Evolutionary conservation across 2,888 invertebrate genomes (phyloP).

Genomic region (Eubasilissa splendida): DNA sequence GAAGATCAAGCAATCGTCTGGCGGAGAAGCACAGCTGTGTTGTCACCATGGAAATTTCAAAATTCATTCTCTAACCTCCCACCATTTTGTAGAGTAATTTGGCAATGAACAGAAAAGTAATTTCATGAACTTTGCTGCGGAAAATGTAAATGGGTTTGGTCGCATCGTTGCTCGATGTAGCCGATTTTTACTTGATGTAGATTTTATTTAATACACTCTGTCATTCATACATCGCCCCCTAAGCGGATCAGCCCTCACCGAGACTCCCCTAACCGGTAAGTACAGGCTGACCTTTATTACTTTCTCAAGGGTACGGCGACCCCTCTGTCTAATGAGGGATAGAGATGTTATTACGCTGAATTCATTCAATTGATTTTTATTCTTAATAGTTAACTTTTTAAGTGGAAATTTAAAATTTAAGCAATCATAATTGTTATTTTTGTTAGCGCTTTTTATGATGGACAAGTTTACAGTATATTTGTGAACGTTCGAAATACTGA

Average conservation of each 20-base stretch:
- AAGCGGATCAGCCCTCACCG: constrained; percentile 32
- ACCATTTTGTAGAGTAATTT: background rate
- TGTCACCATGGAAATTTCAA: constrained; percentile 23
- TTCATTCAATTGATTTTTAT: no score
- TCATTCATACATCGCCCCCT: constrained; percentile 34
- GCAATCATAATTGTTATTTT: no score
- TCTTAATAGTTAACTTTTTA: no score
- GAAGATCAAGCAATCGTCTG: background rate
- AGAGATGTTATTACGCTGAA: no score
- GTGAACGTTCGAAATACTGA: no score
- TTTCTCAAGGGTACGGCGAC: constrained; percentile 16
- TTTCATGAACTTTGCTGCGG: background rate
- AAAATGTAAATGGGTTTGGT: background rate
- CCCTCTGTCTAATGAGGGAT: no score
- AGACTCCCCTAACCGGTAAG: constrained; percentile 16
- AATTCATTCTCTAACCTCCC: background rate
- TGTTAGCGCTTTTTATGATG: no score
- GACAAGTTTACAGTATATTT: no score
- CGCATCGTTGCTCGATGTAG: background rate
- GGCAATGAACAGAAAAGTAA: background rate
- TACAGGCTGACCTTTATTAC: constrained; percentile 28
- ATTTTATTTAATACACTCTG: background rate
- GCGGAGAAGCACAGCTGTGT: background rate
- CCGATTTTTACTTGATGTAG: background rate
- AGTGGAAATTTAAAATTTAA: no score